Evolutionary conservation across 2,113 vertebrate genomes (phyloP), one percentile per base, ranked within the genome.

Genomic region (Syngnathus scovelli): DNA sequence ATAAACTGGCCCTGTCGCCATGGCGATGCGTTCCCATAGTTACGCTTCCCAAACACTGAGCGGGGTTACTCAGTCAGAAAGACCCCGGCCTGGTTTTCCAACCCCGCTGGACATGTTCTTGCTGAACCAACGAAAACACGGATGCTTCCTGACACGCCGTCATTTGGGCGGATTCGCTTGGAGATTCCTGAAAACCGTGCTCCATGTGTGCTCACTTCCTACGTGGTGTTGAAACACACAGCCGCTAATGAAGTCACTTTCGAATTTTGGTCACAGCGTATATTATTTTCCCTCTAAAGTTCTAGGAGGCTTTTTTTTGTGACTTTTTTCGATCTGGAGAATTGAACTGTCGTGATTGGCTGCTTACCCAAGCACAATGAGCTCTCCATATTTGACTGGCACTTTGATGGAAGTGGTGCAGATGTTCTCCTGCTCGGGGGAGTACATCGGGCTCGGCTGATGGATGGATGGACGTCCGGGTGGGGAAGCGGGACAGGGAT

Each of bases 381-480:
- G 91, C 94, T 99, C 96, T 90, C 97, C 97, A 73, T 98, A 99
- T 88, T 99, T 99, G 73, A 98, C 93, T 92, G 95, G 95, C 92
- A 95, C 94, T 94, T 99, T 99, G 90, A 95, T 95, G 86, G 96
- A 96, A 72, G 90, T 88, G 87, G 90, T 90, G 86, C 90, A 92
- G 88, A 93, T 98, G 94, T 96, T 99, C 90, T 99, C 97, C 93
- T 96, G 96, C 92, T 99, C 97, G 85, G 95, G 96, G 91, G 95
- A 98, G 94, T 95, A 98, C 97, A 99, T 90, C 94, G 91, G 90
- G 94, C 90, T 89, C 92, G 83, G 94, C 75, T 93, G 91, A 90
- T 79, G 70, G 91, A 90, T 79, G 70, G 91, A 90, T 81, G 70
- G 72, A 71, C 75, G 71, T 62, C 59, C 15, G 55, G 48, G 33